phyloP scores from a whole-genome alignment of 2,888 invertebrate genomes.

The Hedychridium roseum region DNA sequence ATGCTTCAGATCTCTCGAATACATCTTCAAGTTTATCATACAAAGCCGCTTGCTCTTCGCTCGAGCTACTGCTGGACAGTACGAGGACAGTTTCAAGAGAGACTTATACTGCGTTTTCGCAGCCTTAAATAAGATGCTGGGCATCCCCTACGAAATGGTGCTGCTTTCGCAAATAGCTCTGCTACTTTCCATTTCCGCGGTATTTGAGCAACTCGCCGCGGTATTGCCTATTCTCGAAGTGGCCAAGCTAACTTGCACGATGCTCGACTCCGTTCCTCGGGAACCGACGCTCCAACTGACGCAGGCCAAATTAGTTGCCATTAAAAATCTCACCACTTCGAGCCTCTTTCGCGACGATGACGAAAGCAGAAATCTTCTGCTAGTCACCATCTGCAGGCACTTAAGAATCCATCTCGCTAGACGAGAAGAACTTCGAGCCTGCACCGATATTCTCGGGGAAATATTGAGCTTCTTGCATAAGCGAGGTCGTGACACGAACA shows the following conservation, averaged over 20 bases:
- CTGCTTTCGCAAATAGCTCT: slow-evolving; percentile 84
- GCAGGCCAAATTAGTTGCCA: slow-evolving; percentile 82
- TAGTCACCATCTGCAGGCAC: slow-evolving; percentile 86
- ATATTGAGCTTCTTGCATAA: slow-evolving; percentile 75
- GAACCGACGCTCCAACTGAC: slow-evolving; percentile 76
- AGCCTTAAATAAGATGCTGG: slow-evolving; percentile 80
- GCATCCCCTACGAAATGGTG: slow-evolving; percentile 76
- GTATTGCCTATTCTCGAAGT: slow-evolving; percentile 80
- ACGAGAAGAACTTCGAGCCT: slow-evolving; percentile 82
- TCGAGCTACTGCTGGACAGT: slow-evolving; percentile 86
- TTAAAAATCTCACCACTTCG: slow-evolving; percentile 81
- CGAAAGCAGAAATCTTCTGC: slow-evolving; percentile 84
- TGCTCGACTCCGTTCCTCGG: slow-evolving; percentile 78
- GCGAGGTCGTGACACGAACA: slow-evolving; percentile 66
- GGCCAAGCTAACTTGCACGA: slow-evolving; percentile 80
- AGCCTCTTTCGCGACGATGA: slow-evolving; percentile 75
- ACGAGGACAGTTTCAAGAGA: slow-evolving; percentile 84
- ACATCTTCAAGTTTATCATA: slow-evolving; percentile 91
- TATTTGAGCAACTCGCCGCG: slow-evolving; percentile 81
- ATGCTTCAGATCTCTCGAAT: slow-evolving; percentile 89
- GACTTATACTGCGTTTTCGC: slow-evolving; percentile 84
- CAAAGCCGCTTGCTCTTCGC: slow-evolving; percentile 86
- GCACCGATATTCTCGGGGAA: slow-evolving; percentile 88
- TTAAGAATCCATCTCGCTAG: slow-evolving; percentile 82
- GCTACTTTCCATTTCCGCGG: slow-evolving; percentile 82